Base-by-base conservation (phyloP, 2,797 vertebrate species). In the Gobionotothen gibberifrons region DNA sequence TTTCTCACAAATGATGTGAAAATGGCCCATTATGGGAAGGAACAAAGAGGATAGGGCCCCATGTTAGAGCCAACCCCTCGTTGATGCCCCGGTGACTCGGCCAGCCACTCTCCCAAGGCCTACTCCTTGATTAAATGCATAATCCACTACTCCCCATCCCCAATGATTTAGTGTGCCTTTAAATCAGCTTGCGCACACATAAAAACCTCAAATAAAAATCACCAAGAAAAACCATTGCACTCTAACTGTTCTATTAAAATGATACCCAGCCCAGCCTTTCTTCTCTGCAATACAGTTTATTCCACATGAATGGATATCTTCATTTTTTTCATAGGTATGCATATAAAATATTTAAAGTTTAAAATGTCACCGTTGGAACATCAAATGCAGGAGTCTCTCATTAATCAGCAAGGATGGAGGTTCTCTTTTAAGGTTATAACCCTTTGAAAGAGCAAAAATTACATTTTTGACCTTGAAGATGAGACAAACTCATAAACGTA, bases 391-490 rank as follows among this genome's bases (percentile, higher is more conserved):
- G 89, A 94, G 93, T 93, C 94, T 92, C 91, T 95, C 93, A 95
- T 96, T 96, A 95, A 95, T 95, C 94, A 96, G 93, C 90, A 72
- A 79, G 94, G 95, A 94, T 93, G 93, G 94, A 93, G 92, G 93
- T 93, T 94, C 93, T 94, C 95, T 95, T 95, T 95, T 96, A 94
- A 96, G 94, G 95, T 95, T 96, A 95, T 96, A 96, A 95, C 95
- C 95, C 94, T 96, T 96, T 96, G 94, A 96, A 96, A 95, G 95
- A 95, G 94, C 95, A 96, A 96, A 95, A 95, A 96, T 96, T 95
- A 95, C 94, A 95, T 95, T 95, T 96, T 95, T 96, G 94, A 96
- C 95, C 95, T 96, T 96, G 94, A 96, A 95, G 95, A 96, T 96
- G 95, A 96, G 94, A 96, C 94, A 96, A 95, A 95, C 94, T 96